A percentile compares a stretch with the other conserved stretches of the same genome.
phyloP scores from a whole-genome alignment of 1,140 invertebrate genomes.

The Macrosteles quadrilineatus region DNA sequence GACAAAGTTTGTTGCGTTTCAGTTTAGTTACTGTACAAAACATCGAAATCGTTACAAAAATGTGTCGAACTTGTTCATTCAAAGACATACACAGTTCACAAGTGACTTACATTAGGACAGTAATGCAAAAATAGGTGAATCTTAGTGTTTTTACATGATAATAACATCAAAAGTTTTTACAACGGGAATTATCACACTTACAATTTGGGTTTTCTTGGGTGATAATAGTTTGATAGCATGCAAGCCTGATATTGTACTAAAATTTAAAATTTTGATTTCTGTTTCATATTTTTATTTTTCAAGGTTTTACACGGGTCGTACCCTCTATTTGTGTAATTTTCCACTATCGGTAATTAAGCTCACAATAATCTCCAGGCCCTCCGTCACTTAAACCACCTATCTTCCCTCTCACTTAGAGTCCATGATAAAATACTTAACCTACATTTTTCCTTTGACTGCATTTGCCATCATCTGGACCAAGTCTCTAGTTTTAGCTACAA shows the following conservation, averaged over 20 bases:
- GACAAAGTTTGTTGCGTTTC: no score
- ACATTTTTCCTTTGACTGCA: not conserved
- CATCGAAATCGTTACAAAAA: constrained; percentile 10
- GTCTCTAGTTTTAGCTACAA: constrained; percentile 9
- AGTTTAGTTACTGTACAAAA: constrained; percentile 11
- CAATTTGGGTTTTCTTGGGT: not conserved
- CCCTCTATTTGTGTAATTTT: no score
- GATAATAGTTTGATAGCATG: not conserved
- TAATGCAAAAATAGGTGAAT: not conserved
- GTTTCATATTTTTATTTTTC: no score
- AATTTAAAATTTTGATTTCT: not conserved
- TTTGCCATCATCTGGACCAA: not conserved
- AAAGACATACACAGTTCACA: constrained; percentile 3
- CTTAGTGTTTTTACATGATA: not conserved
- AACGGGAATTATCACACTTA: not conserved
- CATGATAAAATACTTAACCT: not conserved
- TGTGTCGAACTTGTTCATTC: not conserved
- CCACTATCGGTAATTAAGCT: not conserved
- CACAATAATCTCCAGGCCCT: not conserved
- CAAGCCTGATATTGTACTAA: constrained; percentile 3
- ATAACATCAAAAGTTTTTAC: not conserved
- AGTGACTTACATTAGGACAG: not conserved
- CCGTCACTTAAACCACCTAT: not conserved
- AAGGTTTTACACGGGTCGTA: no score
- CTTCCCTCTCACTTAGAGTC: not conserved